Percentiles rank a stretch among this genome's conserved stretches.
phyloP scores from a whole-genome alignment of 2,888 invertebrate species.

The Caenorhabditis macrosperma region DNA sequence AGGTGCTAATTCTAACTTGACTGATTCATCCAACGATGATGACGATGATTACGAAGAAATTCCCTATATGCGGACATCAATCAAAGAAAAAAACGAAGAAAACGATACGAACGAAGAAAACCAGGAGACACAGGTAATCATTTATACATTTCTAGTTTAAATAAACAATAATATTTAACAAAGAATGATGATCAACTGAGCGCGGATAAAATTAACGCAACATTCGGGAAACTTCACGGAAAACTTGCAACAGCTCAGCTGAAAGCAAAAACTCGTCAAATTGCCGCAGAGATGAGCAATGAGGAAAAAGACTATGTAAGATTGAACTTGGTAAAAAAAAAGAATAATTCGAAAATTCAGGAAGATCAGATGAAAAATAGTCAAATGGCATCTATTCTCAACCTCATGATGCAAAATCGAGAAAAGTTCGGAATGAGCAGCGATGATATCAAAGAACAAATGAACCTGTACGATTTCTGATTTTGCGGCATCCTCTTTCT shows the following conservation, averaged over 20 bases:
- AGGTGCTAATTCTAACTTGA: too few species aligned
- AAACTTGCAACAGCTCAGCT: conserved; percentile 77
- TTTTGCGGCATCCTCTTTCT: not conserved
- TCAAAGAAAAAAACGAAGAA: too few species aligned
- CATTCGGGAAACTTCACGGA: conserved; percentile 73
- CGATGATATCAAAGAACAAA: conserved; percentile 75
- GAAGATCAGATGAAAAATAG: conserved; percentile 69
- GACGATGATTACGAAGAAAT: too few species aligned
- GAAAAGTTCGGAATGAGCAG: conserved; percentile 76
- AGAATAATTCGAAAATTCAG: conserved; percentile 57
- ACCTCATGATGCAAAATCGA: conserved; percentile 75
- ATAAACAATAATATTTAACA: too few species aligned
- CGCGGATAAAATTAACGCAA: conserved; percentile 48
- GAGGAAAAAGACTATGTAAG: conserved; percentile 72
- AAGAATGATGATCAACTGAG: too few species aligned
- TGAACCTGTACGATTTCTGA: conserved; percentile 75
- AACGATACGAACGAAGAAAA: too few species aligned
- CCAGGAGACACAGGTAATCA: too few species aligned
- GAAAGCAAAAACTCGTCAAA: conserved; percentile 68
- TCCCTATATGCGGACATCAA: too few species aligned
- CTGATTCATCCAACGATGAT: too few species aligned
- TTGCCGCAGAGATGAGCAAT: conserved; percentile 72
- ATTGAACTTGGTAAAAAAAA: not conserved
- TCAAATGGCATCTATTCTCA: conserved; percentile 75
- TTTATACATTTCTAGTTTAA: too few species aligned